Conservation (phyloP, 2,888 invertebrate species). For the Melanostoma scalare region DNA sequence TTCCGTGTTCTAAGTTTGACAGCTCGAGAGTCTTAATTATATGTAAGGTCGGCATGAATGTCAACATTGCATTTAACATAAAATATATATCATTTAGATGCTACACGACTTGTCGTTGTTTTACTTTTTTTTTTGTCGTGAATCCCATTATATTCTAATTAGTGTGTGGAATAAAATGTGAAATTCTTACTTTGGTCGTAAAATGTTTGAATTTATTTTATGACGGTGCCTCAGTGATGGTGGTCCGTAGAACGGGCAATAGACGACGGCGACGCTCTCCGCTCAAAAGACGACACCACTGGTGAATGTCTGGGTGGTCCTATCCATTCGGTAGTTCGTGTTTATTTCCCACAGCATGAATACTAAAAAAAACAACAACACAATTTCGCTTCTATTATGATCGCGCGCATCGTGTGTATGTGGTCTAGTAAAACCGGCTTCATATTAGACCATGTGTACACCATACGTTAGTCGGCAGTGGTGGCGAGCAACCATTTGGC, state of each 20-base stretch:
- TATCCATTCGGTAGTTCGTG: constrained; percentile 47
- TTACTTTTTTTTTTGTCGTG: constrained; percentile 6
- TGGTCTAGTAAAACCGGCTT: constrained; percentile 20
- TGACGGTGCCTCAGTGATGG: constrained; percentile 32
- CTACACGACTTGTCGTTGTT: constrained; percentile 25
- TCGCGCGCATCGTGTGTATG: constrained; percentile 31
- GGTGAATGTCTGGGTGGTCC: constrained; percentile 61
- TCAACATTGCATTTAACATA: constrained; percentile 59
- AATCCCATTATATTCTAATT: constrained; percentile 65
- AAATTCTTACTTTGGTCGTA: constrained; percentile 59
- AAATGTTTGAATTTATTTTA: constrained; percentile 49
- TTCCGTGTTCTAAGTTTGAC: constrained; percentile 36
- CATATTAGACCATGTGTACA: constrained; percentile 56
- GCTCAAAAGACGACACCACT: constrained; percentile 34
- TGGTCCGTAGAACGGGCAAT: constrained; percentile 31
- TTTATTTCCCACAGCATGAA: constrained; percentile 57
- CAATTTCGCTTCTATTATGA: constrained; percentile 24
- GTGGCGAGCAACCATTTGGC: constrained; percentile 44
- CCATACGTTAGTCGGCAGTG: constrained; percentile 46
- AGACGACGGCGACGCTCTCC: constrained; percentile 24
- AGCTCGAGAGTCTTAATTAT: constrained; percentile 54
- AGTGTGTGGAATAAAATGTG: constrained; percentile 60
- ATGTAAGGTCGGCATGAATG: constrained; percentile 63
- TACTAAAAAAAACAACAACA: constrained; percentile 11
- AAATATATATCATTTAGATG: constrained; percentile 52